phyloP scores from a whole-genome alignment of 2,797 vertebrate genomes.

The Tarsius wallacei region DNA sequence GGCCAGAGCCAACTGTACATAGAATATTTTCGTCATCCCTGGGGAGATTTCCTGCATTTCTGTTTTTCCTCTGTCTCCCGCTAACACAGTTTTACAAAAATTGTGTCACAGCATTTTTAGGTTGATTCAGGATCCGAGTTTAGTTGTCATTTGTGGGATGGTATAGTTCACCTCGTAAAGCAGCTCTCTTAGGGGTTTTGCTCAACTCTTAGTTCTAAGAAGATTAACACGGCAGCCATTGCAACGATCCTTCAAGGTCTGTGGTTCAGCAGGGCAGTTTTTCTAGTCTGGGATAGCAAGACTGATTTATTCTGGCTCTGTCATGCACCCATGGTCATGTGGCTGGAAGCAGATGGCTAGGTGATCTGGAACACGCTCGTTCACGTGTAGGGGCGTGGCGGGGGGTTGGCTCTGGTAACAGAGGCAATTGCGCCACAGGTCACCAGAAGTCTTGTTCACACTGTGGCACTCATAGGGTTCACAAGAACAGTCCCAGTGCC shows the following conservation, averaged over 20 bases:
- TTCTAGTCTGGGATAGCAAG: background rate
- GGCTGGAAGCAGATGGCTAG: background rate
- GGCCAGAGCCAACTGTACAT: background rate
- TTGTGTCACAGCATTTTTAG: background rate
- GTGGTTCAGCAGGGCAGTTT: background rate
- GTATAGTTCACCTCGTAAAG: background rate
- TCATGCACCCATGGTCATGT: background rate
- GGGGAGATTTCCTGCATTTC: background rate
- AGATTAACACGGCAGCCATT: background rate
- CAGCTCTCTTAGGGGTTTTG: background rate
- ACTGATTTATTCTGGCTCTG: background rate
- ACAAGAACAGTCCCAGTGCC: background rate
- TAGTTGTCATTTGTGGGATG: background rate
- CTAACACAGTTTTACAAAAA: background rate
- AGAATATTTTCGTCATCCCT: background rate
- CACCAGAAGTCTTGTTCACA: background rate
- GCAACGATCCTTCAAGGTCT: background rate
- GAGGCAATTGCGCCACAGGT: background rate
- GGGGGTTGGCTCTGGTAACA: background rate
- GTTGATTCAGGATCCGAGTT: background rate
- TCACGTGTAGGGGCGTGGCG: background rate
- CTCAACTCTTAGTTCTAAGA: background rate
- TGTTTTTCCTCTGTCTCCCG: background rate
- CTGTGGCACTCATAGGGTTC: rapidly evolving
- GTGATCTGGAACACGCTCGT: background rate